Evolutionary conservation across 2,797 vertebrate genomes (phyloP), one percentile per base, ranked within the genome.

Genomic region (Semaprochilodus insignis): DNA sequence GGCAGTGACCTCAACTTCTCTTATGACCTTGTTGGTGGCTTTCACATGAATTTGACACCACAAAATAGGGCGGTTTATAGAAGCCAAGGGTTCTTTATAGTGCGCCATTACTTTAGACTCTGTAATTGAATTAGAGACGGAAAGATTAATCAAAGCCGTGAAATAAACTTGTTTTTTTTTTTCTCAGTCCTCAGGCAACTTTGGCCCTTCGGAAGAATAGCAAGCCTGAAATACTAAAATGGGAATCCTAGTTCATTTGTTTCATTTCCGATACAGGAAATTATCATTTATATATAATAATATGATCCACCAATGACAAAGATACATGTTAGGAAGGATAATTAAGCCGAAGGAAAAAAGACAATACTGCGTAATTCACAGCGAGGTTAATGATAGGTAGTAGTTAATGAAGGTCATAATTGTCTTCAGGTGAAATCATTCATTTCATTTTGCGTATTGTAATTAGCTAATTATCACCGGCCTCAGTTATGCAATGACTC

Each of bases 1-100:
- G 3, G 44, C 15, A 10, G 25, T 63, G 8, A 36, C 21, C 40
- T n/a, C 34, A 8, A 11, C 59, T 36, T 74, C 17, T 55, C 21
- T 79, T 70, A 23, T 74, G 27, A 74, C 11, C 52, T 81, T 73
- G 69, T n/a, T 73, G 71, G 25, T 55, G 51, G 48, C 51, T 54
- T 80, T 81, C 17, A 40, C 16, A 65, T 67, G 11, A 40, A 74
- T 65, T 17, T 55, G 21, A 75, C 51, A 48, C 44, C 62, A 69
- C 59, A 19, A n/a, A 31, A 27, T 27, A 17, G 17, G 65, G 16
- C 36, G 23, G 21, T 73, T 80, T 81, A 66, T 40, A 40, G 51
- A 74, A 66, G 21, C 60, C 44, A 48, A 66, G 55, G n/a, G 6
- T 16, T 16, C 60, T 74, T 67, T 74, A 73, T 54, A 65, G 19